These are phyloP conservation scores for Sebastes nivosus DNA, from an alignment of 2,797 vertebrate species.

Conservation along the genomic window DNA sequence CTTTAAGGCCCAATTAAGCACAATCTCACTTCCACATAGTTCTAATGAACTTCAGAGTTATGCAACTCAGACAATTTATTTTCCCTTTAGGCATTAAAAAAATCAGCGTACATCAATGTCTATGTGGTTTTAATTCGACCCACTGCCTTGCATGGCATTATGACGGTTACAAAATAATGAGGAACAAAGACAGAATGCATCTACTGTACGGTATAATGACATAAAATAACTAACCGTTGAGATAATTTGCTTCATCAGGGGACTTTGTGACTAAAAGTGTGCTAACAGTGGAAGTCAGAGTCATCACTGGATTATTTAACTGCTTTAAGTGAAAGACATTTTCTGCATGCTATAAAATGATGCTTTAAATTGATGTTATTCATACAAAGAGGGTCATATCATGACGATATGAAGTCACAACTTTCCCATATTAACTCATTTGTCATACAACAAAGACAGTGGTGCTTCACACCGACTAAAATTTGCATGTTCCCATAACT, in stretches of 20 bases:
- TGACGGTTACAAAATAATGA: slow-evolving; percentile 4
- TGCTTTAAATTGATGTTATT: slow-evolving; percentile 33
- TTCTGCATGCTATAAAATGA: slow-evolving; percentile 5
- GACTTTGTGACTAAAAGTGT: slow-evolving; percentile 29
- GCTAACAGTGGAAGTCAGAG: not conserved
- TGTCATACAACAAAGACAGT: slow-evolving; percentile 59
- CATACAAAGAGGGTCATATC: slow-evolving; percentile 16
- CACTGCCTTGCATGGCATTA: slow-evolving; percentile 1
- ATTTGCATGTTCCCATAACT: slow-evolving; percentile 77
- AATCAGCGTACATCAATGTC: not conserved
- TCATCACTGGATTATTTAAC: slow-evolving; percentile 32
- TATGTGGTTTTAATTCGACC: not conserved
- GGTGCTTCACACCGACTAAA: slow-evolving; percentile 33
- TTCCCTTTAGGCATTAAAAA: slow-evolving; percentile 17
- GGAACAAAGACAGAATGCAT: not conserved
- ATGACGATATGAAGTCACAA: slow-evolving; percentile 32
- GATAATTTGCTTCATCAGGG: slow-evolving; percentile 46
- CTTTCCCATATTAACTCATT: slow-evolving; percentile 58
- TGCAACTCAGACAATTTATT: slow-evolving; percentile 40
- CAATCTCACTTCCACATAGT: slow-evolving; percentile 21
- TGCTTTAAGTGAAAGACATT: slow-evolving; percentile 13
- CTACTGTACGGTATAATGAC: not conserved
- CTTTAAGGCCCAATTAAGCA: slow-evolving; percentile 59
- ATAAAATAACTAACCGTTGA: slow-evolving; percentile 1
- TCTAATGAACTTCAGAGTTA: slow-evolving; percentile 39